phyloP scores from a whole-genome alignment of 2,113 vertebrate species.

The Zosterops japonicus region DNA sequence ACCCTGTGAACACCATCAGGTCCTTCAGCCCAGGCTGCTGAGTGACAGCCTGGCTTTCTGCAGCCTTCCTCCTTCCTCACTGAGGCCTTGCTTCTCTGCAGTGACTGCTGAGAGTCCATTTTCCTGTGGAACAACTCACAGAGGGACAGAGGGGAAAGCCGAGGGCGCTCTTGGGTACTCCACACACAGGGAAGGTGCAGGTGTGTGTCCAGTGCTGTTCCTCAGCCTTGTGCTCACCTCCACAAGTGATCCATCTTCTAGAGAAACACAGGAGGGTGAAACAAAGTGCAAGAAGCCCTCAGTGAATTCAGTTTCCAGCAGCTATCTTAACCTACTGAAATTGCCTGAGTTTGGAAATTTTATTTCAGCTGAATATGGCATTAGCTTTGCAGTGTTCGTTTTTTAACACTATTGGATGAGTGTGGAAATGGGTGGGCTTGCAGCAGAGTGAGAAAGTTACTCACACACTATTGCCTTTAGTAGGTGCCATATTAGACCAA shows the following conservation, averaged over 20 bases:
- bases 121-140: background rate
- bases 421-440: background rate
- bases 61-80: accelerated
- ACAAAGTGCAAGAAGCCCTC: background rate
- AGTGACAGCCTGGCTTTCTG: background rate
- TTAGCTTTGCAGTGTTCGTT: background rate
- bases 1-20: background rate
- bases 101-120: background rate
- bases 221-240: background rate
- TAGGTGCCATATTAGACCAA: background rate
- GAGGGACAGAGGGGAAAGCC: background rate
- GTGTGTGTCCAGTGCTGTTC: background rate
- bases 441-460: background rate
- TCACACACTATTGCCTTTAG: background rate
- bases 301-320: background rate
- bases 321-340: background rate
- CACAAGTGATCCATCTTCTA: background rate
- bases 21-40: background rate
- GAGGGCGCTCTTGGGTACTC: background rate
- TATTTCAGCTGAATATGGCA: background rate
- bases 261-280: background rate
- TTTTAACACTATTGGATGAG: background rate
- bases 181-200: background rate
- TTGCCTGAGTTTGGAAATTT: background rate
- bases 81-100: background rate